Conservation (phyloP, 2,797 vertebrate species). For the Spinus olivaceus region DNA sequence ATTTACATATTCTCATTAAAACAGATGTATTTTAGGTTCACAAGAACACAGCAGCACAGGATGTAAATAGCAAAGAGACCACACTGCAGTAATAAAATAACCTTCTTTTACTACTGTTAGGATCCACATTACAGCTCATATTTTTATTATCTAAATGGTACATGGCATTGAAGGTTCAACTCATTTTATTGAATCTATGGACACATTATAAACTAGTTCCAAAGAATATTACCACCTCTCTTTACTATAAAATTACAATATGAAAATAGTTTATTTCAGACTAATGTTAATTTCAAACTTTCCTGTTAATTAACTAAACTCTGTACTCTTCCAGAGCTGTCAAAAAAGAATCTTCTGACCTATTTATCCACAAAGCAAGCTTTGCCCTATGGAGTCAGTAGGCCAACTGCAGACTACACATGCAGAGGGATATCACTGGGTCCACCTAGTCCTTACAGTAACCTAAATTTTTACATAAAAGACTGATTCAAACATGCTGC, state of each 20-base stretch:
- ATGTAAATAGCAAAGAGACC: not conserved
- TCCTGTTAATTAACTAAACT: not conserved
- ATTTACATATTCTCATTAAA: not conserved
- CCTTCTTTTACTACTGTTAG: not conserved
- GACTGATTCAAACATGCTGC: not conserved
- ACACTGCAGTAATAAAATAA: not conserved
- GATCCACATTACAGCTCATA: not conserved
- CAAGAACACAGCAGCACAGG: not conserved
- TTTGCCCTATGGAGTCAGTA: not conserved
- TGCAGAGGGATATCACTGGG: not conserved
- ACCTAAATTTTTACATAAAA: not conserved
- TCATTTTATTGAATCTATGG: not conserved
- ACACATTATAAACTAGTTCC: not conserved
- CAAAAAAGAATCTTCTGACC: not conserved
- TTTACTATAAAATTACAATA: not conserved
- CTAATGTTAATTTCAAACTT: not conserved
- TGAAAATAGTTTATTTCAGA: not conserved
- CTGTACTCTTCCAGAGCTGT: not conserved
- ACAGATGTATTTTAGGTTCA: not conserved
- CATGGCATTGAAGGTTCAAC: not conserved
- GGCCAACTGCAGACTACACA: not conserved
- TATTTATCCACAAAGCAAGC: not conserved
- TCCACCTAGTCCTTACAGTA: not conserved
- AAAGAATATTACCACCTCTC: not conserved
- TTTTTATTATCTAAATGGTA: not conserved